Conservation (phyloP, 2,797 vertebrate species). For the Clangula hyemalis region DNA sequence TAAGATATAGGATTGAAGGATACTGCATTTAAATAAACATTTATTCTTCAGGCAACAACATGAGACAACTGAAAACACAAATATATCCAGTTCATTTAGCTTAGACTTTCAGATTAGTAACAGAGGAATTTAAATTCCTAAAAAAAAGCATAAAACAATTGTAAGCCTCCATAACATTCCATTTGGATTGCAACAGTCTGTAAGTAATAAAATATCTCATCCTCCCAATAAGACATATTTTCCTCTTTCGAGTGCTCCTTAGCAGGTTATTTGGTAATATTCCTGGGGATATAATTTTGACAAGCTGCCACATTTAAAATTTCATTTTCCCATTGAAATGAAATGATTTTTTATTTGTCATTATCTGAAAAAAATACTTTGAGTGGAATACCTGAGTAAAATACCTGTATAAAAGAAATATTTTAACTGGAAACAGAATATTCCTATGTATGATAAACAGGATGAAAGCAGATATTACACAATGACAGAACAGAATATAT, state of each 20-base stretch:
- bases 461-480: neutral
- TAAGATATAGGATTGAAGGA: neutral
- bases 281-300: neutral
- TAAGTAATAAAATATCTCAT: neutral
- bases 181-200: neutral
- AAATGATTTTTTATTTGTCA: neutral
- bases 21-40: neutral
- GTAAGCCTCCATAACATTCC: neutral
- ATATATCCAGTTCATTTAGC: neutral
- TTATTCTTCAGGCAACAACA: neutral
- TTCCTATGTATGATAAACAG: neutral
- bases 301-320: neutral
- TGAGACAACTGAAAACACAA: neutral
- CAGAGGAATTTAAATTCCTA: neutral
- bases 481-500: neutral
- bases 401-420: neutral
- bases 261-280: neutral
- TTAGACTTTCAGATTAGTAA: neutral
- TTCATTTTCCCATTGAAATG: neutral
- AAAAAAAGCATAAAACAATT: neutral
- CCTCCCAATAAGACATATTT: neutral
- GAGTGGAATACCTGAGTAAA: neutral
- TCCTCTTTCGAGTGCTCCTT: neutral
- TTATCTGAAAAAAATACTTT: neutral
- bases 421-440: neutral